Evolutionary conservation across 2,113 vertebrate genomes (phyloP).

Genomic region (Steatornis caripensis): DNA sequence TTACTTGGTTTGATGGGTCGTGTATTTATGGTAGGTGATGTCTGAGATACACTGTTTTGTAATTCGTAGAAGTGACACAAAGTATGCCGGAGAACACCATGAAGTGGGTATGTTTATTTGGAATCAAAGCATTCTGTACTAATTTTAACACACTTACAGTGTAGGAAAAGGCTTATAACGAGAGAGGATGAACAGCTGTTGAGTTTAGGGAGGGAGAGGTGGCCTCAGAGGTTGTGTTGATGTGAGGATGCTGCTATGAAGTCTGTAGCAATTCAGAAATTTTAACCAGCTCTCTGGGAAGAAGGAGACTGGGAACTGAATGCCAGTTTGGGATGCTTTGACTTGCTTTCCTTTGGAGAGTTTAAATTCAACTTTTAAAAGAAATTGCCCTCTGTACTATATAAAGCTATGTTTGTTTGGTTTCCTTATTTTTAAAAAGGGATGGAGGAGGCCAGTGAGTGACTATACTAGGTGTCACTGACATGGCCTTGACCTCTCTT

Average conservation of each 20-base stretch:
- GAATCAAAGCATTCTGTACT: not conserved
- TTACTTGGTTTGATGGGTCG: not conserved
- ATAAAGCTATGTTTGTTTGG: conserved; percentile 7
- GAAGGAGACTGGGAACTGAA: not conserved
- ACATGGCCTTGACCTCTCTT: not conserved
- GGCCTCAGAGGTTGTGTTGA: not conserved
- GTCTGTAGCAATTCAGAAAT: not conserved
- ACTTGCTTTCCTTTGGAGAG: not conserved
- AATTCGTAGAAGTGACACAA: not conserved
- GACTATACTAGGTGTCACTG: conserved; percentile 17
- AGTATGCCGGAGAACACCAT: not conserved
- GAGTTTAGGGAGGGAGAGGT: not conserved
- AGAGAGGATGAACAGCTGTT: not conserved
- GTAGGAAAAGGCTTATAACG: not conserved
- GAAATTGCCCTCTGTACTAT: conserved; percentile 8
- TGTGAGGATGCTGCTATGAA: not conserved
- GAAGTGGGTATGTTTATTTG: not conserved
- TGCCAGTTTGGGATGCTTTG: not conserved
- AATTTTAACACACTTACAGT: not conserved
- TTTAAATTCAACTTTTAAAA: not conserved
- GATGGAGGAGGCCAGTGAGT: not conserved
- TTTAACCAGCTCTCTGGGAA: not conserved
- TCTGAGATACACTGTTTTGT: not conserved
- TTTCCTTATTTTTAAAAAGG: not conserved
- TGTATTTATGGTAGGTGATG: not conserved